Evolutionary conservation across 2,113 vertebrate genomes (phyloP), one percentile per base, ranked within the genome.

Genomic region (Malurus alboscapulatus): DNA sequence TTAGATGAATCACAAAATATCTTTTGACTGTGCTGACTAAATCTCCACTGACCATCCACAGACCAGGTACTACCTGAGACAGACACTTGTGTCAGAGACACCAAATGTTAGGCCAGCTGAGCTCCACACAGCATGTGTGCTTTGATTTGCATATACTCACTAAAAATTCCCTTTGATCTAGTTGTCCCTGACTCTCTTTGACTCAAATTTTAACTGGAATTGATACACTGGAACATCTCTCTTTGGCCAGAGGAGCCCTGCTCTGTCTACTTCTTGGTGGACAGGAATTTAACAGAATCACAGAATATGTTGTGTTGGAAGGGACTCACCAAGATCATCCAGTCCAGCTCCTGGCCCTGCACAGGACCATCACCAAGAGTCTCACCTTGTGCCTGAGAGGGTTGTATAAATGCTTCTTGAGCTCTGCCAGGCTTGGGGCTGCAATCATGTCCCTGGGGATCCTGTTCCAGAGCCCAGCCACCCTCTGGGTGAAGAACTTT

Each of bases 51-150:
- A 66, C 58, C 42, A 42, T 57, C 24, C 19, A 57, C 5, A 7
- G 34, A 66, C 9, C 15, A 73, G 58, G 42, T 36, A 10, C 14
- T 34, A 38, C 24, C 24, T 68, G 45, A 82, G 47, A 45, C 3
- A 53, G 48, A 44, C 4, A 10, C 5, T 36, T 51, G 7, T 50
- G 42, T 48, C 36, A n/a, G 34, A 77, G 36, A 55, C 16, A 51
- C 42, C 0, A 0, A 34, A 59, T 14, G 10, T 8, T 77, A 51
- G 11, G 30, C 44, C 55, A 63, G 32, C 14, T 24, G 9, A 61
- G 30, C 32, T 44, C 27, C 50, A 63, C 24, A 59, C 4, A 73
- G 57, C 17, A 77, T 0, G 0, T 42, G 17, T 11, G 10, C n/a
- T 92, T 79, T 61, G 45, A 47, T 73, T 92, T 72, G 45, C 1